Percentiles rank a stretch among this genome's conserved stretches.
These are phyloP conservation scores for Botia kubotai DNA, from an alignment of 2,797 vertebrate species.

Conservation along the genomic window DNA sequence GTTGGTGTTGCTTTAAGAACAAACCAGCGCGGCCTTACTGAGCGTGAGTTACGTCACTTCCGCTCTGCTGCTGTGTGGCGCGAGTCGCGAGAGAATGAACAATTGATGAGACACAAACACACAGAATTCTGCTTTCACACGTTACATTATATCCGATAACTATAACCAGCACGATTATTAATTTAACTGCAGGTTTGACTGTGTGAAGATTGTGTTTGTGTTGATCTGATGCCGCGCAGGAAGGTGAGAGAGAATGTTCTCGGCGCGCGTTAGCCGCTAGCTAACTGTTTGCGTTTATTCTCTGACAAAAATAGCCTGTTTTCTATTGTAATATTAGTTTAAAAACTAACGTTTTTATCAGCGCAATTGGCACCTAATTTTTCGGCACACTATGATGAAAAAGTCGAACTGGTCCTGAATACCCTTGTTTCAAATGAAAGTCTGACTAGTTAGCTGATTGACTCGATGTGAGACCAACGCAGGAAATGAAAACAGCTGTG, in stretches of 20 bases:
- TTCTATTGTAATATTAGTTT: not conserved
- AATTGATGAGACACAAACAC: not conserved
- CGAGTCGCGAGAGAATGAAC: slow-evolving; percentile 33
- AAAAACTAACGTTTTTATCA: too few species aligned
- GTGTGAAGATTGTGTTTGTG: not conserved
- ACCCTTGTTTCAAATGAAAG: not conserved
- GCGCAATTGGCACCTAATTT: not conserved
- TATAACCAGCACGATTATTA: not conserved
- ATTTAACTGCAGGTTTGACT: not conserved
- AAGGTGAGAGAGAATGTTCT: slow-evolving; percentile 63
- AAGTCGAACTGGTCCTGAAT: not conserved
- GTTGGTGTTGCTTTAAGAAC: too few species aligned
- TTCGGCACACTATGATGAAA: not conserved
- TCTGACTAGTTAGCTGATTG: not conserved
- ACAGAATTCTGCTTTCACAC: not conserved
- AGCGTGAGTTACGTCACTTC: slow-evolving; percentile 5
- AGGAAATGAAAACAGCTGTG: not conserved
- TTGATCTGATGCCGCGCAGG: slow-evolving; percentile 64
- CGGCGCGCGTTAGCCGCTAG: slow-evolving; percentile 29
- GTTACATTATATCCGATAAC: not conserved
- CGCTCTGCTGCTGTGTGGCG: slow-evolving; percentile 40
- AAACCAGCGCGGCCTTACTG: not conserved
- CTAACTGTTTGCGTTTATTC: not conserved
- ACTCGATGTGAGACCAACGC: not conserved
- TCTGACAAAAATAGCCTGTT: not conserved